Conservation (phyloP, 2,113 vertebrate species). For the Otus sunia region DNA sequence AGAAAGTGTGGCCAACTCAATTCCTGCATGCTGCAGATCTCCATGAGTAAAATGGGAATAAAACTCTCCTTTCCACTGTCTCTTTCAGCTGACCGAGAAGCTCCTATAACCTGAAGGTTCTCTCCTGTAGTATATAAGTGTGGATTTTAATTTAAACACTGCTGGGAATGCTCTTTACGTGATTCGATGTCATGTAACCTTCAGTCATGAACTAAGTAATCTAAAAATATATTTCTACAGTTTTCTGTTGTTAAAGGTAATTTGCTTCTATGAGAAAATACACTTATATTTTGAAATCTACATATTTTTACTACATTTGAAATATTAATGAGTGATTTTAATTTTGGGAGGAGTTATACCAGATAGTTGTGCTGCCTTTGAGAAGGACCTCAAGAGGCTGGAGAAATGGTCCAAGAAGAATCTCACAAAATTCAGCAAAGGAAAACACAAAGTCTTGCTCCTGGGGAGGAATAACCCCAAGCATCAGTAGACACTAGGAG, state of each 20-base stretch:
- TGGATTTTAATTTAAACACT: constrained; percentile 61
- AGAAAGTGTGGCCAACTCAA: background rate
- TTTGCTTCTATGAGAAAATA: constrained; percentile 66
- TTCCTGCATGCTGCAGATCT: background rate
- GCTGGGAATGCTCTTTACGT: constrained; percentile 82
- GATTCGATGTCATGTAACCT: constrained; percentile 90
- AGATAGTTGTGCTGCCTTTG: background rate
- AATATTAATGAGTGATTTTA: constrained; percentile 67
- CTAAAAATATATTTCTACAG: constrained; percentile 78
- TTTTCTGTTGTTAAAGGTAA: constrained; percentile 63
- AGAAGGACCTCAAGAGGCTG: background rate
- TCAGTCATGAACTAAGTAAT: constrained; percentile 86
- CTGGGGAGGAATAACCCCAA: background rate
- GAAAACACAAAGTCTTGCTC: background rate
- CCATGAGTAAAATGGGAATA: background rate
- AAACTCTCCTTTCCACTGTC: background rate
- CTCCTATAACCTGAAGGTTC: background rate
- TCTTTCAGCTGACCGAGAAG: background rate
- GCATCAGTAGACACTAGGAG: background rate
- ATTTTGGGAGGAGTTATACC: constrained; percentile 4
- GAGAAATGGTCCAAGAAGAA: background rate
- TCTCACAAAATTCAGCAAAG: background rate
- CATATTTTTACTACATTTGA: constrained; percentile 30
- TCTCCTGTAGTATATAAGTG: background rate
- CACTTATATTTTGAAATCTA: constrained; percentile 68